Evolutionary conservation across 92 coral and sea anemone genomes (phyloP).

Genomic region (Epizoanthus rinbou): DNA sequence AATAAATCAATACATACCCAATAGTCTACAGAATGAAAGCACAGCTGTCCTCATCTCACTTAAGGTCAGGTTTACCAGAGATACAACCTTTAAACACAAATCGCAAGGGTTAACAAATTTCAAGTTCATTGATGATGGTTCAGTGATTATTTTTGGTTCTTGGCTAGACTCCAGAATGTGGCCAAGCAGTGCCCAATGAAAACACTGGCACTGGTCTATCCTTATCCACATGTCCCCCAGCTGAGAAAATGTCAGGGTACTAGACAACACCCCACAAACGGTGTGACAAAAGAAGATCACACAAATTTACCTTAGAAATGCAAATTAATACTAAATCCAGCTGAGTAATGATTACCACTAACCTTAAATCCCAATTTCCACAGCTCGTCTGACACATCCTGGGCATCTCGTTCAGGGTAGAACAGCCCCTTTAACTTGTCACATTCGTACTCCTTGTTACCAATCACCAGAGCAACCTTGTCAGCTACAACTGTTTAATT

Average conservation of each 20-base stretch:
- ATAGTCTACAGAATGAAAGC: constrained; percentile 79
- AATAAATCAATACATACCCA: constrained; percentile 57
- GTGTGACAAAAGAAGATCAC: neutral
- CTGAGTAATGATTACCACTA: neutral
- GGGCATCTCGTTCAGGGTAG: constrained; percentile 85
- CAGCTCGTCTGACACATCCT: constrained; percentile 73
- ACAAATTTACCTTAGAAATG: neutral
- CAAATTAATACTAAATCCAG: too few species aligned
- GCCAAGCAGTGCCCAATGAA: too few species aligned
- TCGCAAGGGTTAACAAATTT: neutral
- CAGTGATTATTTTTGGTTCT: too few species aligned
- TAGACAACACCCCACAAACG: too few species aligned
- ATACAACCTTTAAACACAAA: constrained; percentile 69
- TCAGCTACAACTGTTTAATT: constrained; percentile 76
- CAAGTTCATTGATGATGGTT: too few species aligned
- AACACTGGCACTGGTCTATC: too few species aligned
- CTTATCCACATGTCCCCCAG: too few species aligned
- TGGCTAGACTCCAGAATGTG: too few species aligned
- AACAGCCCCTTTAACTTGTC: constrained; percentile 68
- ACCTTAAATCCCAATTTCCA: constrained; percentile 84
- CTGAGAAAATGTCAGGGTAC: too few species aligned
- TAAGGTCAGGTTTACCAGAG: constrained; percentile 77
- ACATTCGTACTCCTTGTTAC: constrained; percentile 84
- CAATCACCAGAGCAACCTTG: constrained; percentile 96
- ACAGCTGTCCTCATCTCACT: constrained; percentile 90